Conservation (phyloP, 2,797 vertebrate genomes). For the Distichodus sexfasciatus region DNA sequence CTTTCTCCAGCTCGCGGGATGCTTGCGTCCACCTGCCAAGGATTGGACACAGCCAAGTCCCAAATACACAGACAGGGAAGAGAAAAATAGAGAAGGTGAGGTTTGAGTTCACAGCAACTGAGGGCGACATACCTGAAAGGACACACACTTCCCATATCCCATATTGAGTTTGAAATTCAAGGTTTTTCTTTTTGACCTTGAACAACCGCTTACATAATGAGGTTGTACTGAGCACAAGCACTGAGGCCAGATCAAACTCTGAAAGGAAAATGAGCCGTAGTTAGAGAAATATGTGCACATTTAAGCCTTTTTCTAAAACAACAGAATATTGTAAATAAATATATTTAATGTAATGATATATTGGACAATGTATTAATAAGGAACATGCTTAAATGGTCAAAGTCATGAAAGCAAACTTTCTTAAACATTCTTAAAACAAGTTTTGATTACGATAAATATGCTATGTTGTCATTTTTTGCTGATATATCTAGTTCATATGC, state of each 20-base stretch:
- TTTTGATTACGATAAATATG: background rate
- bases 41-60: slow-evolving; percentile 45
- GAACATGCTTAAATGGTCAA: background rate
- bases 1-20: slow-evolving; percentile 46
- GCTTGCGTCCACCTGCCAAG: slow-evolving; percentile 66
- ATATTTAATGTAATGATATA: background rate
- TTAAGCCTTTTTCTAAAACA: background rate
- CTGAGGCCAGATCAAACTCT: background rate
- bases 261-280: background rate
- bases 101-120: slow-evolving; percentile 23
- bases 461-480: background rate
- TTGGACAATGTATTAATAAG: background rate
- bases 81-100: slow-evolving; percentile 8
- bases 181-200: background rate
- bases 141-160: background rate
- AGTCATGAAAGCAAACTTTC: background rate
- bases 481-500: background rate
- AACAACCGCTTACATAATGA: background rate
- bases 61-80: slow-evolving; percentile 30
- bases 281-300: background rate
- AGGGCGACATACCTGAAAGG: background rate
- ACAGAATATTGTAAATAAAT: background rate
- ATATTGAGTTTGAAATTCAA: background rate
- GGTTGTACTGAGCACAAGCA: background rate
- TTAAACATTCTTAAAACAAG: too few relatives aligned